phyloP scores from a whole-genome alignment of 2,888 invertebrate species.

The Opisthograptis luteolata region DNA sequence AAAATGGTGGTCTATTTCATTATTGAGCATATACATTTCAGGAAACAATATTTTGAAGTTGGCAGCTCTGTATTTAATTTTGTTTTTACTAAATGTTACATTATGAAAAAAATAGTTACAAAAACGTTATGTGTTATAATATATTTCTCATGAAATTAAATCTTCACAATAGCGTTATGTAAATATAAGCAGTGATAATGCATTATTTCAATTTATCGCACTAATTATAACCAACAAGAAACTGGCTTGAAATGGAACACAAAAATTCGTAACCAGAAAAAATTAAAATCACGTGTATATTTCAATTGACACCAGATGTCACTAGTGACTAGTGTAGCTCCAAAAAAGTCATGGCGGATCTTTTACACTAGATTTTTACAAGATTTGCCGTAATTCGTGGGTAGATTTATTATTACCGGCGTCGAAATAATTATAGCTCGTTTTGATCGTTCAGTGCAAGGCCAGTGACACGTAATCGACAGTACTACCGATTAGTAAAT shows the following conservation, averaged over 20 bases:
- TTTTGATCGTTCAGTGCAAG: constrained; percentile 65
- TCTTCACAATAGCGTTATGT: too few species aligned
- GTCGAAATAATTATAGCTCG: constrained; percentile 68
- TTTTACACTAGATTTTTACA: constrained; percentile 72
- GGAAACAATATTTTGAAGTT: too few species aligned
- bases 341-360: constrained; percentile 80
- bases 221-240: not conserved
- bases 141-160: too few species aligned
- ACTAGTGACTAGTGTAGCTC: constrained; percentile 72
- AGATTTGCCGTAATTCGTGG: constrained; percentile 76
- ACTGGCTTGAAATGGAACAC: constrained; percentile 71
- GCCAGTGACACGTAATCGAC: constrained; percentile 63
- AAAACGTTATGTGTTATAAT: too few species aligned
- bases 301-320: constrained; percentile 67
- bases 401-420: constrained; percentile 76
- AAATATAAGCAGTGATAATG: too few species aligned
- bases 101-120: too few species aligned
- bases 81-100: too few species aligned
- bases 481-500: constrained; percentile 52
- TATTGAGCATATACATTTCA: too few species aligned
- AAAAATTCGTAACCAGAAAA: constrained; percentile 61
- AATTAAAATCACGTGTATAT: constrained; percentile 77
- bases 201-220: not conserved
- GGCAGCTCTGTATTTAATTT: too few species aligned
- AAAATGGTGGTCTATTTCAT: too few species aligned